phyloP scores from a whole-genome alignment of 1,140 invertebrate genomes.

The Paralvinella palmiformis region DNA sequence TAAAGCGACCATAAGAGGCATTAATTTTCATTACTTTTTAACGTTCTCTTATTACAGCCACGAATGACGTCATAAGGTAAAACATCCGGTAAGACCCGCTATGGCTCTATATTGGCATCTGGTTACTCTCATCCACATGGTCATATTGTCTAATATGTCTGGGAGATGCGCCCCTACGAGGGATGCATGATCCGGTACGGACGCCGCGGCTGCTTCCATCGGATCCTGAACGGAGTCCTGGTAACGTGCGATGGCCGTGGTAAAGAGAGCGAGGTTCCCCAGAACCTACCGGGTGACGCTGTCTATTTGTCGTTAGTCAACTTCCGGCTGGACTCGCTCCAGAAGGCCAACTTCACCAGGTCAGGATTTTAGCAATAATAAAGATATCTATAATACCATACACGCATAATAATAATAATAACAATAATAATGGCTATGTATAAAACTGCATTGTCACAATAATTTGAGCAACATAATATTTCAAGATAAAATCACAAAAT shows the following conservation, averaged over 20 bases:
- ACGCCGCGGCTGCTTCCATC: conserved; percentile 11
- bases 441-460: too few species aligned
- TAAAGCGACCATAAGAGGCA: not conserved
- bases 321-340: conserved; percentile 8
- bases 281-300: conserved; percentile 9
- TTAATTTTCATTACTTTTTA: not conserved
- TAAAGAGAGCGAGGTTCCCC: not conserved
- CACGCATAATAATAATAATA: too few species aligned
- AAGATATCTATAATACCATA: too few species aligned
- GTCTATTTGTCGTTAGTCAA: conserved; percentile 11
- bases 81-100: not conserved
- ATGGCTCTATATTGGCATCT: not conserved
- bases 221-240: conserved; percentile 12
- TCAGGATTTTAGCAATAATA: too few species aligned
- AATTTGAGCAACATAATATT: too few species aligned
- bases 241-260: conserved; percentile 14
- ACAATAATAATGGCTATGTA: too few species aligned
- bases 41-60: not conserved
- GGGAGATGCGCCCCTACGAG: not conserved
- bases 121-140: not conserved
- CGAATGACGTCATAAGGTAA: not conserved
- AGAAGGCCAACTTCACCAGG: not conserved
- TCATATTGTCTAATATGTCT: not conserved
- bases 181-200: not conserved
- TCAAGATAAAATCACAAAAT: too few species aligned